Evolutionary conservation across 2,797 vertebrate species (phyloP).

Genomic region (Tangara arthus): DNA sequence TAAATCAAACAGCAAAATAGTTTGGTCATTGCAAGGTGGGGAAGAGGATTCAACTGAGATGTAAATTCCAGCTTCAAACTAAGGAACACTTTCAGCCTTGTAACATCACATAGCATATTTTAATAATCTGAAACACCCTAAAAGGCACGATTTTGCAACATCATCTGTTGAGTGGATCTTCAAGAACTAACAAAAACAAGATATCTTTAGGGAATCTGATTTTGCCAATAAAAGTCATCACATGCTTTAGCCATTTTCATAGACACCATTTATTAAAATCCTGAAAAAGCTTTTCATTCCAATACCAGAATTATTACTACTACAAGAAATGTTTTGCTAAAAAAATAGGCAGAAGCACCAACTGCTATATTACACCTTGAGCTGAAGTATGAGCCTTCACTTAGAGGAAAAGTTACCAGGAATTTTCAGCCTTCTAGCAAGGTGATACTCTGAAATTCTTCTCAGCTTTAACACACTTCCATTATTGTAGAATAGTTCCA

Average conservation of each 20-base stretch:
- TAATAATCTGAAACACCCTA: neutral
- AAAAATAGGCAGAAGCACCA: neutral
- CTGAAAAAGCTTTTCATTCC: neutral
- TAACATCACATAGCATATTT: neutral
- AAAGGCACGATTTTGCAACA: neutral
- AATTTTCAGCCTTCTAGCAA: neutral
- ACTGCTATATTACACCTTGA: neutral
- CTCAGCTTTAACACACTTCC: neutral
- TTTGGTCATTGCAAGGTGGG: neutral
- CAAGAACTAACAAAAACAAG: neutral
- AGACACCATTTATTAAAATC: neutral
- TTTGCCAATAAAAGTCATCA: neutral
- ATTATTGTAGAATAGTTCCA: neutral
- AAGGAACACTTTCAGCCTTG: neutral
- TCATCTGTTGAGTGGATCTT: neutral
- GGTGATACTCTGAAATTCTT: neutral
- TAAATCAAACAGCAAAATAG: neutral
- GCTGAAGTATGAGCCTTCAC: neutral
- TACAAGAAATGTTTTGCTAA: neutral
- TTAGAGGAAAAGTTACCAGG: neutral
- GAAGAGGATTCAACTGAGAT: neutral
- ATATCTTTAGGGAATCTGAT: neutral
- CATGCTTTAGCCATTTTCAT: neutral
- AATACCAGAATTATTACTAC: neutral
- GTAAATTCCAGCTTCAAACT: neutral